These are phyloP conservation scores for Anthopleura xanthogrammica DNA, from an alignment of 92 coral and sea anemone species.

Conservation along the genomic window DNA sequence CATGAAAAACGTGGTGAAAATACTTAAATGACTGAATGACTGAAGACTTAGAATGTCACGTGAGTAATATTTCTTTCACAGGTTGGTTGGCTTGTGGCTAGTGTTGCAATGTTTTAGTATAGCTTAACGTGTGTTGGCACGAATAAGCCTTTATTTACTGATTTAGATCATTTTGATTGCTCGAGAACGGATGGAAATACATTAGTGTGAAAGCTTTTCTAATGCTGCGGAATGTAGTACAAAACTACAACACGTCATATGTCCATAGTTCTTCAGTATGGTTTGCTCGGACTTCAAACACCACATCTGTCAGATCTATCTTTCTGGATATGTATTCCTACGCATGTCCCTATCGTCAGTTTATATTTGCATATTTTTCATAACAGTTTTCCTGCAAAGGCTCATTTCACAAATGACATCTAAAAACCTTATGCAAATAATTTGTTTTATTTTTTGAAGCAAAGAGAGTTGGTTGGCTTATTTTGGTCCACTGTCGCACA, in stretches of 20 bases:
- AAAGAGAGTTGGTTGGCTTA: conserved; percentile 19
- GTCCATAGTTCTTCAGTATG: background rate
- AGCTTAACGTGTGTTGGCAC: background rate
- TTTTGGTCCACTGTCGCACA: conserved; percentile 12
- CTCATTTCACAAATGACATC: conserved; percentile 27
- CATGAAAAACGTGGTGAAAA: background rate
- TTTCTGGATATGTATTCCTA: background rate
- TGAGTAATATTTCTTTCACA: background rate
- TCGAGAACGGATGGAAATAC: background rate
- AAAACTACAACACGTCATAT: background rate
- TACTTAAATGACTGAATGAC: background rate
- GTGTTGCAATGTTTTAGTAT: background rate
- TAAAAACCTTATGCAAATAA: conserved; percentile 42
- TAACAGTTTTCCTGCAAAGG: background rate
- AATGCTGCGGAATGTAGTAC: background rate
- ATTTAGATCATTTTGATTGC: background rate
- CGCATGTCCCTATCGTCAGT: background rate
- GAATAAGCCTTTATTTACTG: background rate
- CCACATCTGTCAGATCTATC: background rate
- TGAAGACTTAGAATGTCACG: background rate
- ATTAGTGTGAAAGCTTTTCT: background rate
- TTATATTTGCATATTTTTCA: conserved; percentile 4
- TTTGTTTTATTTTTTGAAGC: conserved; percentile 9
- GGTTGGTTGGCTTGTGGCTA: background rate
- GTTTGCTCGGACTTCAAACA: background rate